Conservation (phyloP, 1,140 invertebrate genomes). For the Solenopsis invicta region DNA sequence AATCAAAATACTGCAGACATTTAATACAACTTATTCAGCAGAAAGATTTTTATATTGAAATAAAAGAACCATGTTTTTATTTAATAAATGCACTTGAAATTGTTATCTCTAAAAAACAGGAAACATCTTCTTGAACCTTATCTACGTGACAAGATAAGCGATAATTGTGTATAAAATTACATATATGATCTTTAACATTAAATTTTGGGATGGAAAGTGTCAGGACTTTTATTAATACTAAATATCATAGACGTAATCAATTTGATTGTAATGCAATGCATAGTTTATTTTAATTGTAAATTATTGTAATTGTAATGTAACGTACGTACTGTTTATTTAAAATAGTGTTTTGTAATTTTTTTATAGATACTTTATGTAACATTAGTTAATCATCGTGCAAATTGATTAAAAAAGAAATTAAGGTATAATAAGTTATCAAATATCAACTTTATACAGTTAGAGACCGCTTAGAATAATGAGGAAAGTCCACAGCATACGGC, state of each 20-base stretch:
- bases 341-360: neutral
- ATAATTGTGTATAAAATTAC: neutral
- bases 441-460: neutral
- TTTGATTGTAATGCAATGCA: neutral
- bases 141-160: too few relatives aligned
- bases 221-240: neutral
- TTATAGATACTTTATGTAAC: neutral
- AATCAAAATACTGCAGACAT: too few relatives aligned
- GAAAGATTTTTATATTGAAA: too few relatives aligned
- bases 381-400: too few relatives aligned
- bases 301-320: too few relatives aligned
- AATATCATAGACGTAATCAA: too few relatives aligned
- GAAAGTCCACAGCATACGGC: conserved; percentile 80
- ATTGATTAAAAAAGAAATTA: neutral
- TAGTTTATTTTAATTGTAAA: neutral
- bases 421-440: neutral
- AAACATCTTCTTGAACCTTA: too few relatives aligned
- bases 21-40: too few relatives aligned
- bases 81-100: too few relatives aligned
- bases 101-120: too few relatives aligned
- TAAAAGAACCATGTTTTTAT: too few relatives aligned
- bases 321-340: too few relatives aligned
- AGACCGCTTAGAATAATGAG: conserved; percentile 25
- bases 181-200: neutral
- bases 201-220: neutral